Conservation (phyloP, 2,797 vertebrate species). For the Glossophaga mutica region DNA sequence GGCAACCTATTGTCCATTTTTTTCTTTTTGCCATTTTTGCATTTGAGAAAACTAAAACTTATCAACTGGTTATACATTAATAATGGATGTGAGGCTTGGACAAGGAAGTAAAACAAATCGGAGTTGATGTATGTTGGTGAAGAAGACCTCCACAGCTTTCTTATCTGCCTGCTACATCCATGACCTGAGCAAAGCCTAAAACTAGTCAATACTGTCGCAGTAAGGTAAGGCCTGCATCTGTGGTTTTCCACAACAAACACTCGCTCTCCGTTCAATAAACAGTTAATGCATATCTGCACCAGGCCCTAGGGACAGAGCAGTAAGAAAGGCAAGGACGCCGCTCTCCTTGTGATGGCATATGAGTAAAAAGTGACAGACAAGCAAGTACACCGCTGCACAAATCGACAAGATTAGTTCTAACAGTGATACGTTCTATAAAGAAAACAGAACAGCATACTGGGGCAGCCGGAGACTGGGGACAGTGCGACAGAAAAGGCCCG, state of each 20-base stretch:
- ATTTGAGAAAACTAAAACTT: slow-evolving; percentile 77
- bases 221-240: not conserved
- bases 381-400: not conserved
- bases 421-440: not conserved
- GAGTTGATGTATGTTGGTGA: slow-evolving; percentile 76
- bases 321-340: too few species aligned
- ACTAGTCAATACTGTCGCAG: not conserved
- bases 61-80: slow-evolving; percentile 68
- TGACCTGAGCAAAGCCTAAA: slow-evolving; percentile 55
- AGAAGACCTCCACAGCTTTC: slow-evolving; percentile 75
- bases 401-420: not conserved
- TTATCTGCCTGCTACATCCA: slow-evolving; percentile 59
- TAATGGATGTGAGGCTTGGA: slow-evolving; percentile 74
- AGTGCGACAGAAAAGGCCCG: not conserved
- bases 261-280: not conserved
- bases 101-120: slow-evolving; percentile 77
- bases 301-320: not conserved
- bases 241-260: not conserved
- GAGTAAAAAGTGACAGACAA: not conserved
- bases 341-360: not conserved
- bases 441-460: not conserved
- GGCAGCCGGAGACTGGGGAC: not conserved
- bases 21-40: slow-evolving; percentile 74
- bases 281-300: not conserved
- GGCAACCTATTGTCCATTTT: slow-evolving; percentile 73